Base-by-base conservation (phyloP, 2,888 invertebrate species). In the Eupithecia inturbata region DNA sequence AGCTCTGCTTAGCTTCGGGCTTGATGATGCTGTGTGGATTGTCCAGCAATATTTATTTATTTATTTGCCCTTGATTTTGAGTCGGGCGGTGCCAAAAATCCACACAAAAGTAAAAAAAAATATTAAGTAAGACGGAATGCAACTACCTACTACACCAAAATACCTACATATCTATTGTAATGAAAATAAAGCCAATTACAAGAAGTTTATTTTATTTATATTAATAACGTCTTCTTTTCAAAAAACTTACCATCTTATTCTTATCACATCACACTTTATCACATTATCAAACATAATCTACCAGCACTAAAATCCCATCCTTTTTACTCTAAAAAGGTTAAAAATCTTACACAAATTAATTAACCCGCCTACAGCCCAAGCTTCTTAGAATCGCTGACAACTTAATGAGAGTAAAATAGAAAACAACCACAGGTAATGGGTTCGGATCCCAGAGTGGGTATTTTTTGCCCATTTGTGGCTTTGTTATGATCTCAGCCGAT, bases 311-410 rank as follows among this genome's bases (percentile, higher is more conserved):
- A 62, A 62, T 31, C 19, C 16, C 19, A 31, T 16, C 16, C 16
- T 26, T 14, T 39, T 26, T 26, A n/a, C 4, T 12, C 57, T 12
- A 57, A 26, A 28, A 31, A 63, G n/a, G 14, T 28, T 45, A 45
- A 41, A 31, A 19, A 62, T 39, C 10, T 22, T 19, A 64, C 33
- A 49, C n/a, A 69, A 69, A 68, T 69, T 71, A 71, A 64, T 68
- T 60, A 73, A 41, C 49, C 45, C 68, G 31, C 68, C 66, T 39
- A 69, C 68, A 28, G 33, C 60, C 45, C n/a, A 10, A 66, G 45
- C 60, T 75, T 70, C 74, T 28, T 12, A 70, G 72, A 67, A 75
- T 49, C 66, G 72, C 70, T 75, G 75, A 75, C 75, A 75, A 70
- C 67, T 45, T 75, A 72, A 72, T 75, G 70, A 68, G 31, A 14